Conservation (phyloP, 2,797 vertebrate genomes). For the Eulemur rubriventer region DNA sequence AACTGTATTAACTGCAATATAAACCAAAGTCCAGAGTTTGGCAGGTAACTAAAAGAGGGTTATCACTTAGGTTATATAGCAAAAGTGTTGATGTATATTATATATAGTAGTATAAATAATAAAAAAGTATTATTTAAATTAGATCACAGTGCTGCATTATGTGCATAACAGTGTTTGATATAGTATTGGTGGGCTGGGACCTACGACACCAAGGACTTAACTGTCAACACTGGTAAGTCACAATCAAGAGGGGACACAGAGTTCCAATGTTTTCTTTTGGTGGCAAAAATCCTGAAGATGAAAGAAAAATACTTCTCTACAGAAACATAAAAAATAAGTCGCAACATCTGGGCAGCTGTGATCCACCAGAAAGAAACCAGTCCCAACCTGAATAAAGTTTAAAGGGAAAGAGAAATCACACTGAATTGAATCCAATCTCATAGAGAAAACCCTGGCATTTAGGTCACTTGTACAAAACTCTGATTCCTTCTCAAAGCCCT, state of each 20-base stretch:
- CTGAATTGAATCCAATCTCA: conserved; percentile 8
- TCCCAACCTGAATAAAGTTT: conserved; percentile 78
- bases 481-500: conserved; percentile 32
- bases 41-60: conserved; percentile 86
- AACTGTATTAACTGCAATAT: conserved; percentile 86
- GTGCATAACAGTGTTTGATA: conserved; percentile 91
- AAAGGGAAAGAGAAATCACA: conserved; percentile 69
- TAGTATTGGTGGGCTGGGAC: conserved; percentile 87
- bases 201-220: conserved; percentile 83
- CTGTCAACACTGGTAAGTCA: conserved; percentile 86
- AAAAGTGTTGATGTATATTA: conserved; percentile 89
- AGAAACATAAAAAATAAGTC: conserved; percentile 69
- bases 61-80: conserved; percentile 88
- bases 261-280: conserved; percentile 83
- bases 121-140: conserved; percentile 92
- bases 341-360: conserved; percentile 79
- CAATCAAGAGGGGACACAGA: conserved; percentile 80
- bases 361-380: conserved; percentile 77
- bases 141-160: conserved; percentile 91
- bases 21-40: conserved; percentile 86
- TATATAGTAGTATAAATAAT: conserved; percentile 91
- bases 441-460: neutral
- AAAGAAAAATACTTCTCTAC: conserved; percentile 74
- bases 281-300: conserved; percentile 81
- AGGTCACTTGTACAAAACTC: neutral